Evolutionary conservation across 2,888 invertebrate species (phyloP), one percentile per base, ranked within the genome.

Genomic region (Sussaba pulchella): DNA sequence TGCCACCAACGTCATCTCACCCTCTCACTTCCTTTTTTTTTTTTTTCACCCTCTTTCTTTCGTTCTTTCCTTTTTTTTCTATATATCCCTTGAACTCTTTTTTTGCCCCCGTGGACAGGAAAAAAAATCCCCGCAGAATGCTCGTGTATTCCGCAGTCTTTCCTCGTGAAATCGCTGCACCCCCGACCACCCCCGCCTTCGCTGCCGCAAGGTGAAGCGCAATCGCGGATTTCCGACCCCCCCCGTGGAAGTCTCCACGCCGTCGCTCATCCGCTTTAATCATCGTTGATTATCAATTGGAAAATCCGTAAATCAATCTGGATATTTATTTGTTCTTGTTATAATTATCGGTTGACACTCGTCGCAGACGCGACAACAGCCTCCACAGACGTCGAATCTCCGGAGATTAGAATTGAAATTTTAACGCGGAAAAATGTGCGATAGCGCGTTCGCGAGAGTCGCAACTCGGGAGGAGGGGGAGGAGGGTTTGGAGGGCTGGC

Each of bases 1-100:
- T 67, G 80, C 76, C 76, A 41, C 76, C 76, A 43, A 67, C 80
- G 43, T 24, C 72, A 39, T 71, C 52, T 71, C 76, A 57, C 70
- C 69, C 67, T 63, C 41, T 45, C 45, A 26, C 24, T 54, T 24
- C 31, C 31, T 50, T 41, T 64, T 61, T 50, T 54, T 17, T 41
- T 17, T 47, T 57, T 67, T 43, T 39, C 59, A 1, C 67, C 52
- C 17, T 26, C 43, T 31, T 36, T 36, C 17, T 19, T 59, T 17
- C 17, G 9, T 59, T 39, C 12, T 2, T 12, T 43, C 24, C 14
- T 26, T 21, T 54, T 12, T 31, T 54, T 14, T 54, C 6, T 31
- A 19, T 43, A 17, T 57, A 57, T 21, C 43, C 57, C 24, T 41
- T n/a, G n/a, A 26, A 45, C 45, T 26, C n/a, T 47, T 64, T 17